A percentile compares a stretch with the other conserved stretches of the same genome.
Conservation (phyloP, 2,113 vertebrate genomes). For the Sinosuthora webbiana region DNA sequence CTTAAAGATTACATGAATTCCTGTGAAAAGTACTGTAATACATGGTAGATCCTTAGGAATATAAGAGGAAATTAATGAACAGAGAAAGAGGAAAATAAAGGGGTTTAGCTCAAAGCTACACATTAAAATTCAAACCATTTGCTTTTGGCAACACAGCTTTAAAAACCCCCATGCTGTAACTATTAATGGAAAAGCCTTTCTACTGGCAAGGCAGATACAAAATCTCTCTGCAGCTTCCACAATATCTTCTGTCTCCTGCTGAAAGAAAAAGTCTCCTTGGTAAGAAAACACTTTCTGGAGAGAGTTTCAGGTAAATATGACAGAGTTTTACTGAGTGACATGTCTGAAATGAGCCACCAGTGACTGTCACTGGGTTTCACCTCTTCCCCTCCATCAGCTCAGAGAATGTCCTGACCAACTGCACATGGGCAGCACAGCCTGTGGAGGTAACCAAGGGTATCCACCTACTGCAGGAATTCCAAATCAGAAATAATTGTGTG, state of each 20-base stretch:
- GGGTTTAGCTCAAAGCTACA: background rate
- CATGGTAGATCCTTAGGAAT: background rate
- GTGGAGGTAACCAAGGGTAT: background rate
- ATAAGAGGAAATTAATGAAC: background rate
- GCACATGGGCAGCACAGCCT: background rate
- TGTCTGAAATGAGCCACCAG: background rate
- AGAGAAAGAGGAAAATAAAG: background rate
- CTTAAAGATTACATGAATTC: background rate
- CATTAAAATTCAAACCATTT: background rate
- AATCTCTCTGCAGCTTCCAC: constrained; percentile 53
- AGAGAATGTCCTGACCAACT: accelerated
- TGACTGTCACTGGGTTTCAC: background rate
- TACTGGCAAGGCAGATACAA: background rate
- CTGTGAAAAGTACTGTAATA: background rate
- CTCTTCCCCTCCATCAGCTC: background rate
- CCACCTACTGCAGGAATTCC: background rate
- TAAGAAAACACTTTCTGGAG: background rate
- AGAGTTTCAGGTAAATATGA: background rate
- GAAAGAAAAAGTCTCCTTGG: background rate
- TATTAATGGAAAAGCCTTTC: background rate
- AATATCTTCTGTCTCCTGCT: constrained; percentile 51
- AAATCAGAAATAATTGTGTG: background rate
- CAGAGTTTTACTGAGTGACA: background rate
- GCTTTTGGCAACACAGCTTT: background rate
- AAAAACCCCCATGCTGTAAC: background rate